Evolutionary conservation across 2,888 invertebrate species (phyloP).

Genomic region (Lasioglossum vierecki): DNA sequence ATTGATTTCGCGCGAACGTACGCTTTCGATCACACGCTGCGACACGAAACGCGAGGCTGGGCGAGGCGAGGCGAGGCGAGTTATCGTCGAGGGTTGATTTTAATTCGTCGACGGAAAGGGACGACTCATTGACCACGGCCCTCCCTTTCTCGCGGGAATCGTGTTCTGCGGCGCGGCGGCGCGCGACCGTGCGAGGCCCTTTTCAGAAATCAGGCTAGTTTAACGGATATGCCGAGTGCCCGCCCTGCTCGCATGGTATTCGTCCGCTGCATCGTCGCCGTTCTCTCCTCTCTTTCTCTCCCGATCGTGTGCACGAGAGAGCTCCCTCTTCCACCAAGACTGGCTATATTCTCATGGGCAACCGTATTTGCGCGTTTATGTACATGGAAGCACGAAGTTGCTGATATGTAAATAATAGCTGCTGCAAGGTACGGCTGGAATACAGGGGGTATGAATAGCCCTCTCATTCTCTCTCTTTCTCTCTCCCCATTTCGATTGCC

Average conservation of each 20-base stretch:
- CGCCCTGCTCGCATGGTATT: conserved; percentile 21
- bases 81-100: conserved; percentile 12
- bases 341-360: conserved; percentile 58
- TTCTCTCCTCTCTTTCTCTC: neutral
- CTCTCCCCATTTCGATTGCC: conserved; percentile 43
- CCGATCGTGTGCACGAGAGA: neutral
- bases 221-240: conserved; percentile 46
- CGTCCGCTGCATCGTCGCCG: conserved; percentile 33
- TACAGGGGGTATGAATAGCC: conserved; percentile 53
- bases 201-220: conserved; percentile 69
- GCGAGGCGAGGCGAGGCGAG: neutral
- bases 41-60: neutral
- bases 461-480: conserved; percentile 14
- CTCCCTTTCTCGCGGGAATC: conserved; percentile 23
- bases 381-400: conserved; percentile 68
- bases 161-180: conserved; percentile 35
- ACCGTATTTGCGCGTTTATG: conserved; percentile 67
- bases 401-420: conserved; percentile 77
- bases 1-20: conserved; percentile 40
- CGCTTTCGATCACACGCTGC: conserved; percentile 1
- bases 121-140: conserved; percentile 54
- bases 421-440: conserved; percentile 59
- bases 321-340: neutral
- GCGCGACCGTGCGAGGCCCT: conserved; percentile 33
- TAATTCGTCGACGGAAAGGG: conserved; percentile 31